phyloP scores from a whole-genome alignment of 2,888 invertebrate genomes.

The Drosophila parthenogenetica region DNA sequence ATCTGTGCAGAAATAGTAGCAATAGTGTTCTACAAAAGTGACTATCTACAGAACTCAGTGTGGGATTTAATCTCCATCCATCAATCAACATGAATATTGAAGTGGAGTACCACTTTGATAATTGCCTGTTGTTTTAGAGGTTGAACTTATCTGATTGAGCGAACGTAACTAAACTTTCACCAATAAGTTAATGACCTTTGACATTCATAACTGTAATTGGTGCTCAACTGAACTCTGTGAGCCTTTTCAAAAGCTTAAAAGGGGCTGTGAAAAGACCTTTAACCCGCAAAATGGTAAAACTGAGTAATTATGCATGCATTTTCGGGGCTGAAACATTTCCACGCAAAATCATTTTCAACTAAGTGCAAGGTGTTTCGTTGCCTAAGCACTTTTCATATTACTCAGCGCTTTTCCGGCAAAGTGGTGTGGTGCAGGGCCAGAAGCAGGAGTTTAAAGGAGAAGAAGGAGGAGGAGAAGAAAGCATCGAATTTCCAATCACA shows the following conservation, averaged over 20 bases:
- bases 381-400: conserved; percentile 70
- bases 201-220: conserved; percentile 47
- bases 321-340: conserved; percentile 18
- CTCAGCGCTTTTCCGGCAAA: conserved; percentile 62
- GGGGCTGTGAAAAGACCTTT: conserved; percentile 20
- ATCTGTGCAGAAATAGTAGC: neutral
- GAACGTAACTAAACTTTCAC: conserved; percentile 34
- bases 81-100: conserved; percentile 20
- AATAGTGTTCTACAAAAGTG: neutral
- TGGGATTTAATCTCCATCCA: conserved; percentile 1
- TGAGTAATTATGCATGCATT: conserved; percentile 51
- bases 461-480: conserved; percentile 8
- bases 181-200: conserved; percentile 24
- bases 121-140: conserved; percentile 20
- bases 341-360: conserved; percentile 39
- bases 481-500: conserved; percentile 67
- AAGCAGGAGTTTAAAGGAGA: too few relatives aligned
- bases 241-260: conserved; percentile 45
- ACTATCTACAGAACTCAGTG: neutral
- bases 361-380: conserved; percentile 55
- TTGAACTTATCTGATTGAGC: conserved; percentile 31
- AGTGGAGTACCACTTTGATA: conserved; percentile 26
- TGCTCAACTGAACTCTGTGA: conserved; percentile 23
- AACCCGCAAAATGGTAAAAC: conserved; percentile 28
- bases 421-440: neutral